Evolutionary conservation across 1,140 invertebrate genomes (phyloP).

Genomic region (Aleiodes sp.): DNA sequence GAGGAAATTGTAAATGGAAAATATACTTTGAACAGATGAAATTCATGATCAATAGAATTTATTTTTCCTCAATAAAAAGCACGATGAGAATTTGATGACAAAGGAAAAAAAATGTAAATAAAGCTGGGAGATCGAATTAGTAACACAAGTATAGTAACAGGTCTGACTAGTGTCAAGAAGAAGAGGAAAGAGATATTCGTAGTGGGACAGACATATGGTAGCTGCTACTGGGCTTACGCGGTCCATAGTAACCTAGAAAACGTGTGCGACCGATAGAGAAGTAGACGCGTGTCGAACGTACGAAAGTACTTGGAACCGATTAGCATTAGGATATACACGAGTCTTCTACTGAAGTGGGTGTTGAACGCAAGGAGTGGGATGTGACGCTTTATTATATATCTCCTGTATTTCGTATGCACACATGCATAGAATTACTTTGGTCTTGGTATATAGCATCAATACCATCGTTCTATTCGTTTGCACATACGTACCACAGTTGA

Average conservation of each 20-base stretch:
- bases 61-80: too few species aligned
- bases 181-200: constrained; percentile 31
- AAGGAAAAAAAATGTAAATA: neutral
- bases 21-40: too few species aligned
- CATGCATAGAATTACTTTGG: constrained; percentile 49
- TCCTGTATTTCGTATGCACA: constrained; percentile 1
- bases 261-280: constrained; percentile 35
- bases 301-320: constrained; percentile 14
- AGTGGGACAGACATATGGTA: neutral
- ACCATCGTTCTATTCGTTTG: constrained; percentile 45
- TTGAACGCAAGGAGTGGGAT: constrained; percentile 13
- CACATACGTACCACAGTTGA: constrained; percentile 29
- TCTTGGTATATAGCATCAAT: constrained; percentile 52
- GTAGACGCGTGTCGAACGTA: constrained; percentile 41
- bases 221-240: constrained; percentile 50
- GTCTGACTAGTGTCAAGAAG: constrained; percentile 34
- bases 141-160: neutral
- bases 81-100: too few species aligned
- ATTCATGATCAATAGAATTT: too few species aligned
- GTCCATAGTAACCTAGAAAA: constrained; percentile 61
- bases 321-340: constrained; percentile 21
- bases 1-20: too few species aligned
- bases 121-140: neutral
- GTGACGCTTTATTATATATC: constrained; percentile 16
- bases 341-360: neutral